Evolutionary conservation across 2,888 invertebrate species (phyloP), one percentile per base, ranked within the genome.

Genomic region (Lymantria monacha): DNA sequence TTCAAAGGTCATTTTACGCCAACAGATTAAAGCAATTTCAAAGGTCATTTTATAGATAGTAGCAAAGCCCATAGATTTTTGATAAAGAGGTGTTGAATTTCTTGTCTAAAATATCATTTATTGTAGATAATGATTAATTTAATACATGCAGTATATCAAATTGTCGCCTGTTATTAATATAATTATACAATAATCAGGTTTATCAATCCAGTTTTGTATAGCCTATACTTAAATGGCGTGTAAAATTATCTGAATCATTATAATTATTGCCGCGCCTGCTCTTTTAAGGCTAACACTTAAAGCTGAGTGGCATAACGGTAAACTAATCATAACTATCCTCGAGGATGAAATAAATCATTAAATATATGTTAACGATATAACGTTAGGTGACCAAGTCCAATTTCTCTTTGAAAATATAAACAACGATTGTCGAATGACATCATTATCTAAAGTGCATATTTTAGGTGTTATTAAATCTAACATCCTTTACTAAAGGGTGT

Each of bases 301-400:
- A 42, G 51, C 49, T 30, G 45, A 61, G 57, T 61, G 53, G 59
- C 66, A 66, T 73, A 80, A 79, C 80, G 74, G 81, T 76, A 73
- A 54, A 69, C 53, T 74, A 74, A 81, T 83, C 80, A 76, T 79
- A 78, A 77, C 69, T 83, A 79, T 74, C 76, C 75, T 70, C 63
- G 67, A 68, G 69, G 69, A 50, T 48, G 49, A 54, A 53, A 56
- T 31, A 22, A 22, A 22, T 22, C 22, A 40, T 45, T 42, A 46
- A 48, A 59, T 68, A 50, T 65, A n/a, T 57, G 65, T 65, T 50
- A 65, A 57, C 55, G 57, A 37, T 59, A 59, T 57, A 49, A 14
- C 11, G 7, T 22, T 22, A 22, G 22, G 22, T 22, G 22, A 22
- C 22, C 22, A 42, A 42, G 22, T 3, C 22, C 22, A 42, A 42